Base-by-base conservation (phyloP, 2,113 vertebrate species). In the Ranitomeya imitator region DNA sequence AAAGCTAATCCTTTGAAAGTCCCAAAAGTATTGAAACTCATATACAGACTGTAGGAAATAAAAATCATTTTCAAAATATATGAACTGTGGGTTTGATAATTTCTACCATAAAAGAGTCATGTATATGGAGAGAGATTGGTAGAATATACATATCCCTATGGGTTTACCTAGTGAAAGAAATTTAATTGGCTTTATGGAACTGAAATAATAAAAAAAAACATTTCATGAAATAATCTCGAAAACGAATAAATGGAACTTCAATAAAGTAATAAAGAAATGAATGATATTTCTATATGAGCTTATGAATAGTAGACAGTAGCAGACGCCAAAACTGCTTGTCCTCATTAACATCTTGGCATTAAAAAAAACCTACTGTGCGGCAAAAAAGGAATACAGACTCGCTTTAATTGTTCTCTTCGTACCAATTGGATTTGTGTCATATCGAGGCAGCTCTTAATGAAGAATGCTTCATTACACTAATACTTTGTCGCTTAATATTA, bases 391-490 rank as follows among this genome's bases (percentile, higher is more conserved):
- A 71, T 55, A 3, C 57, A 23, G 54, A 52, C 31, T 54, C 26
- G 52, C 59, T 85, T 85, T 89, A 89, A 89, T 89, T 89, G 87
- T 79, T 89, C 82, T 37, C 71, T 65, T 84, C 74, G 37, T 69
- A n/a, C 78, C 23, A 79, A 78, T 67, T 65, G 81, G 67, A 79
- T 84, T 85, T 4, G 31, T 55, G 83, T 89, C 76, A 69, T 85
- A 79, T 83, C 59, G 7, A 69, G 87, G 76, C 73, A 89, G 87
- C 63, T 78, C 82, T 69, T 84, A 57, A 89, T 89, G 82, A 85
- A 57, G 87, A 89, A 79, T 69, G 82, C 71, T 79, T 89, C 82
- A 89, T 89, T 89, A 89, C 71, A 69, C 87, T 89, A 89, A 89
- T 85, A 89, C 87, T 78, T 89, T 85, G 73, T 79, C 85, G 82